Conservation (phyloP, 2,113 vertebrate genomes). For the Mohoua ochrocephala region DNA sequence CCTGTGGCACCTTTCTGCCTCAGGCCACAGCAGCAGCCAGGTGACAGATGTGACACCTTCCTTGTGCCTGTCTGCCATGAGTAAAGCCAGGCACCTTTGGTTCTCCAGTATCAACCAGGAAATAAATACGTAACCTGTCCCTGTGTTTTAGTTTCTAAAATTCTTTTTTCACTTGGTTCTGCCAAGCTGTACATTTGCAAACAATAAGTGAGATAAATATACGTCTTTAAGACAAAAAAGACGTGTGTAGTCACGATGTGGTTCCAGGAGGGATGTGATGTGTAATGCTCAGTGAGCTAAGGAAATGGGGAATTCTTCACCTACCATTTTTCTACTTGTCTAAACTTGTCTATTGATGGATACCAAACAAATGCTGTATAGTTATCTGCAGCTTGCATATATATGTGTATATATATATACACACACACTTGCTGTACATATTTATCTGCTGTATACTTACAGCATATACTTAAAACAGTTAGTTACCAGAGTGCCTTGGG, state of each 20-base stretch:
- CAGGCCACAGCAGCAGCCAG: neutral
- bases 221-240: neutral
- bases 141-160: neutral
- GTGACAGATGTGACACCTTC: neutral
- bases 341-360: neutral
- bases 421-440: neutral
- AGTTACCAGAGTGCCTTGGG: neutral
- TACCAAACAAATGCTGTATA: neutral
- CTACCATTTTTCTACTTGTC: neutral
- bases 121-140: neutral
- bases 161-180: neutral
- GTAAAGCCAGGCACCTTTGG: neutral
- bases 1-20: neutral
- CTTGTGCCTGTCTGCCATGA: neutral
- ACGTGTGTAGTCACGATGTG: rapidly evolving
- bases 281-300: neutral
- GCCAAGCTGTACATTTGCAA: neutral
- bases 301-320: neutral
- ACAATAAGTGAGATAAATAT: neutral
- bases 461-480: neutral
- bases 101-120: neutral
- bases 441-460: neutral
- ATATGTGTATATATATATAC: too few relatives aligned
- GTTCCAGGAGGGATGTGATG: neutral
- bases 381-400: neutral